Conservation (phyloP, 2,888 invertebrate genomes). For the Portevinia maculata region DNA sequence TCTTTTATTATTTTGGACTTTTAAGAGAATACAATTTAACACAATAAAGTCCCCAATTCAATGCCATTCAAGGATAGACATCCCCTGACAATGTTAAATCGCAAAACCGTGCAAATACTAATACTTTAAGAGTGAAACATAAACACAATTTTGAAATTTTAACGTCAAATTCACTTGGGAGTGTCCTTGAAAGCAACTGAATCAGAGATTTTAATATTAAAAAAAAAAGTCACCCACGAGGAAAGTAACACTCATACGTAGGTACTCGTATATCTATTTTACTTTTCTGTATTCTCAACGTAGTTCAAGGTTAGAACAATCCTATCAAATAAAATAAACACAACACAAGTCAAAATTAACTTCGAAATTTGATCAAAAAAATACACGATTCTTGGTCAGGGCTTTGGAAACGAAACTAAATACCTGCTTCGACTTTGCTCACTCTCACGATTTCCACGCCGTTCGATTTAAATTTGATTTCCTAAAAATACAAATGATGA, state of each 20-base stretch:
- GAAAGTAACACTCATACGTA: not conserved
- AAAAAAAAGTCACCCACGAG: not conserved
- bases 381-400: slow-evolving; percentile 53
- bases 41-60: slow-evolving; percentile 10
- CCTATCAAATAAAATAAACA: slow-evolving; percentile 53
- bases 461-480: slow-evolving; percentile 19
- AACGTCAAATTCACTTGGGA: not conserved
- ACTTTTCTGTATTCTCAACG: slow-evolving; percentile 52
- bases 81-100: not conserved
- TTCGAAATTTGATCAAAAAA: slow-evolving; percentile 59
- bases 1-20: slow-evolving; percentile 28
- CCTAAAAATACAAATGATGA: slow-evolving; percentile 74
- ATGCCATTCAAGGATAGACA: slow-evolving; percentile 23
- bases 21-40: slow-evolving; percentile 1
- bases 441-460: slow-evolving; percentile 1
- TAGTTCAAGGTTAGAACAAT: slow-evolving; percentile 70
- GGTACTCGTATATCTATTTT: slow-evolving; percentile 7
- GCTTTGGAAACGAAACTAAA: slow-evolving; percentile 27
- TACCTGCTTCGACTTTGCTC: not conserved
- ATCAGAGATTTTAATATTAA: not conserved
- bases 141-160: slow-evolving; percentile 11
- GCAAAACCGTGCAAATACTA: not conserved
- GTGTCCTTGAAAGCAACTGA: not conserved
- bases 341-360: slow-evolving; percentile 37
- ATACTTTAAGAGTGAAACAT: not conserved